Percentiles rank a stretch among this genome's conserved stretches.
Conservation (phyloP, 2,888 invertebrate species). For the Pollenia labialis region DNA sequence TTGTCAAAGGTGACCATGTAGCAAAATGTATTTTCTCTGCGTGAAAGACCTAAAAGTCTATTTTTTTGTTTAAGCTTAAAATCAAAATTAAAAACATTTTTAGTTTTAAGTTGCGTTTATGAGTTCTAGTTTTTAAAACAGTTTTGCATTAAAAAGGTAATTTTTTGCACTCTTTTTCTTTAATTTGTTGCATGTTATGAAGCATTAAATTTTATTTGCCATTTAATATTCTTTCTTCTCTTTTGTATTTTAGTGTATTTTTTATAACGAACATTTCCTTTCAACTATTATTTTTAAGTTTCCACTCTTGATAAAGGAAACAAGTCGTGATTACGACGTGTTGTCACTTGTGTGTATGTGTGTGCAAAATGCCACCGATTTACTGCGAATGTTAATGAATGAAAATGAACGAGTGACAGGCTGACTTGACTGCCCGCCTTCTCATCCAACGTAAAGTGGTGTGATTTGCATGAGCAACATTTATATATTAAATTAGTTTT, state of each 20-base stretch:
- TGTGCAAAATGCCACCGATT: conserved; percentile 36
- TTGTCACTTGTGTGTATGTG: conserved; percentile 39
- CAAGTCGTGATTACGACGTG: conserved; percentile 48
- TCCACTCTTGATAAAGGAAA: neutral
- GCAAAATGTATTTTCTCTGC: too few relatives aligned
- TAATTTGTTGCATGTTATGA: conserved; percentile 51
- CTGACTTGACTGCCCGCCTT: conserved; percentile 9
- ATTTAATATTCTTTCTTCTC: conserved; percentile 31
- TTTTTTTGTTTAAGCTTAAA: too few relatives aligned
- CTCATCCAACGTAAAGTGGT: neutral
- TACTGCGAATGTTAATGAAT: conserved; percentile 33
- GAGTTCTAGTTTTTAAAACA: neutral
- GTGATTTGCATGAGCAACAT: conserved; percentile 23
- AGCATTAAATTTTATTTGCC: conserved; percentile 50
- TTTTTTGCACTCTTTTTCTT: neutral
- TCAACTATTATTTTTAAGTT: neutral
- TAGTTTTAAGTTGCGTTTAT: too few relatives aligned
- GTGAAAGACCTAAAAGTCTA: too few relatives aligned
- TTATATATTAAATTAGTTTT: conserved; percentile 35
- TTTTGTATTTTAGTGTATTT: conserved; percentile 38
- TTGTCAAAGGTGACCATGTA: too few relatives aligned
- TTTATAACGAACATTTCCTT: conserved; percentile 48
- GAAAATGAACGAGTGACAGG: conserved; percentile 7
- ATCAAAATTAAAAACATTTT: too few relatives aligned
- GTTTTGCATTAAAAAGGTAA: neutral